A percentile compares a stretch with the other conserved stretches of the same genome.
These are phyloP conservation scores for Thecophora atra DNA, from an alignment of 2,888 invertebrate genomes.

Conservation along the genomic window DNA sequence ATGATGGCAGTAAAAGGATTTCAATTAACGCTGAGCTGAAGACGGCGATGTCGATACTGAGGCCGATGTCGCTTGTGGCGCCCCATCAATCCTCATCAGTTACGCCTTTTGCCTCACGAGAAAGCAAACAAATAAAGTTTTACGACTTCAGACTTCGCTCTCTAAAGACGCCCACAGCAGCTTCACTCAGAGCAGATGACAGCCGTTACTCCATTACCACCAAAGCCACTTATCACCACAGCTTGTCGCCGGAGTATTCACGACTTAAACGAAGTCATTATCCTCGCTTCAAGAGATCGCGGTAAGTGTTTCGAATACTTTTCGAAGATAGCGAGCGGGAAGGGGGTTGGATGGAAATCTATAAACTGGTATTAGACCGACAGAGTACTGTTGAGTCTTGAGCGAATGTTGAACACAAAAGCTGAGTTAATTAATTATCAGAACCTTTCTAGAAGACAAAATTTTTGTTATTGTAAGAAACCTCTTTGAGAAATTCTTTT, in stretches of 20 bases:
- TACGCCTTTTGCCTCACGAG: background rate
- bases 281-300: constrained; percentile 52
- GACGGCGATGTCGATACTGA: background rate
- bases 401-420: too few species aligned
- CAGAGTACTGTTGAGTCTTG: background rate
- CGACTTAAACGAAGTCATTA: constrained; percentile 53
- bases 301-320: constrained; percentile 46
- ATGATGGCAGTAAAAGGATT: constrained; percentile 36
- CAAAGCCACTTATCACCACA: background rate
- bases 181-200: background rate
- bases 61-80: background rate
- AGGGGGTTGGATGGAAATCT: too few species aligned
- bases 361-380: too few species aligned
- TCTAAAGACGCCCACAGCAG: background rate
- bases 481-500: too few species aligned
- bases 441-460: too few species aligned
- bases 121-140: background rate
- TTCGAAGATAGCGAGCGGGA: background rate
- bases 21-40: constrained; percentile 10
- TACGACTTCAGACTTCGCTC: background rate
- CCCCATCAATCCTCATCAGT: constrained; percentile 37
- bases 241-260: constrained; percentile 13
- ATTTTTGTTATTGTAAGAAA: too few species aligned
- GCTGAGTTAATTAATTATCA: too few species aligned
- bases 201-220: background rate